Evolutionary conservation across 2,113 vertebrate genomes (phyloP).

Genomic region (Rhinopomastus cyanomelas): DNA sequence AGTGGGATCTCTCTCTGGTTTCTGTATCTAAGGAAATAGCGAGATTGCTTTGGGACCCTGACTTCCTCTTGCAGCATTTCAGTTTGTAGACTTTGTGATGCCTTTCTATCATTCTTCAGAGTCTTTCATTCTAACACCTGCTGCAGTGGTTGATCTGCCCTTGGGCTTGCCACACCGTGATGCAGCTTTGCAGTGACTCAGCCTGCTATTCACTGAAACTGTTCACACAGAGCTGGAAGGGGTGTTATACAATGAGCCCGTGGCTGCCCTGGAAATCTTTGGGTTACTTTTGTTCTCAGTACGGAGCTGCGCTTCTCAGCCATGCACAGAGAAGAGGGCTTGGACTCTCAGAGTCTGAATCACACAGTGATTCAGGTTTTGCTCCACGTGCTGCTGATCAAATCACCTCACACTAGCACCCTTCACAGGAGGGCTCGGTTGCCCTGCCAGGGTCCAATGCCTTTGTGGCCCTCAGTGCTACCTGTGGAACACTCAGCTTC

Average conservation of each 20-base stretch:
- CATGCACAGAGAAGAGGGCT: not conserved
- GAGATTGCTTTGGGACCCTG: not conserved
- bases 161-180: not conserved
- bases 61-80: not conserved
- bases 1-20: not conserved
- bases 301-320: not conserved
- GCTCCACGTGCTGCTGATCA: not conserved
- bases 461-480: not conserved
- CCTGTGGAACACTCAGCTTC: not conserved
- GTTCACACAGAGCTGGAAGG: not conserved
- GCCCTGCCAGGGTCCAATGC: not conserved
- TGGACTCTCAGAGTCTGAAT: not conserved
- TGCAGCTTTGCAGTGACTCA: conserved; percentile 26
- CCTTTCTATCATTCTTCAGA: not conserved
- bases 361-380: not conserved
- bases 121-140: not conserved
- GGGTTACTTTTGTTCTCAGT: not conserved
- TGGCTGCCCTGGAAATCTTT: not conserved
- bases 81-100: not conserved
- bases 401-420: not conserved
- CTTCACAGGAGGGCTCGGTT: not conserved
- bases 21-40: not conserved
- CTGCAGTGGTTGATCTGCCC: not conserved
- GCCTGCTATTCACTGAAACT: not conserved
- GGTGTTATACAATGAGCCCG: not conserved